These are phyloP conservation scores for Malachius bipustulatus DNA, from an alignment of 2,888 invertebrate species.

Conservation along the genomic window DNA sequence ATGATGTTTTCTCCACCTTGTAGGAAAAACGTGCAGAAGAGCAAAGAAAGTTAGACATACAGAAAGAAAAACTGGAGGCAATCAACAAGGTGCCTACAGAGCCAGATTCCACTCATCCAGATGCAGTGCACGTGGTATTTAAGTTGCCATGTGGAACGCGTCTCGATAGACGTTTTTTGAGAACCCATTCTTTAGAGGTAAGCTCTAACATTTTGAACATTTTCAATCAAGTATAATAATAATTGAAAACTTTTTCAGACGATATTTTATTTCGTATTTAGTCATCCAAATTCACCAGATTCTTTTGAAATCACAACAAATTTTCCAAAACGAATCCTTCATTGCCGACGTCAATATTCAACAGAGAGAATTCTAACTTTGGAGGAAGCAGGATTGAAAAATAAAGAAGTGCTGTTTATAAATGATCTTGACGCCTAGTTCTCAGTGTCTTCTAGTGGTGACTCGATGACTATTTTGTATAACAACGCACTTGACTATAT, in stretches of 20 bases:
- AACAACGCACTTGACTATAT: too few species aligned
- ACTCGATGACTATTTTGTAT: too few species aligned
- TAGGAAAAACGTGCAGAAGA: conserved; percentile 38
- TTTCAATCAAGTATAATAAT: conserved; percentile 1
- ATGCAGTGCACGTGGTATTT: conserved; percentile 74
- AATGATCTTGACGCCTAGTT: conserved; percentile 78
- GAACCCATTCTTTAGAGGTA: conserved; percentile 72
- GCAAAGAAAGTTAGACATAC: conserved; percentile 42
- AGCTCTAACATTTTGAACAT: conserved; percentile 5
- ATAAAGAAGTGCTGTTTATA: conserved; percentile 85
- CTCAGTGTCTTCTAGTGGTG: not conserved
- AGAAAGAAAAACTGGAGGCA: conserved; percentile 53
- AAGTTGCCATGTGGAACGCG: conserved; percentile 84
- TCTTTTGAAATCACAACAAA: conserved; percentile 93
- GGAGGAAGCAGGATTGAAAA: conserved; percentile 68
- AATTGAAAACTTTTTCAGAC: conserved; percentile 50
- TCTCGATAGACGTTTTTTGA: conserved; percentile 76
- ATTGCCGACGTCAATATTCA: conserved; percentile 42
- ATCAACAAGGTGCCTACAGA: conserved; percentile 59
- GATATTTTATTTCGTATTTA: conserved; percentile 90
- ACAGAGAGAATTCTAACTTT: conserved; percentile 46
- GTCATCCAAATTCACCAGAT: conserved; percentile 84
- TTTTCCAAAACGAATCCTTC: conserved; percentile 79
- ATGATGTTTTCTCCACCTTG: too few species aligned
- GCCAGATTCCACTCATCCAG: conserved; percentile 55